Evolutionary conservation across 2,888 invertebrate species (phyloP), one percentile per base, ranked within the genome.

Genomic region (Entomobrya multifasciata): DNA sequence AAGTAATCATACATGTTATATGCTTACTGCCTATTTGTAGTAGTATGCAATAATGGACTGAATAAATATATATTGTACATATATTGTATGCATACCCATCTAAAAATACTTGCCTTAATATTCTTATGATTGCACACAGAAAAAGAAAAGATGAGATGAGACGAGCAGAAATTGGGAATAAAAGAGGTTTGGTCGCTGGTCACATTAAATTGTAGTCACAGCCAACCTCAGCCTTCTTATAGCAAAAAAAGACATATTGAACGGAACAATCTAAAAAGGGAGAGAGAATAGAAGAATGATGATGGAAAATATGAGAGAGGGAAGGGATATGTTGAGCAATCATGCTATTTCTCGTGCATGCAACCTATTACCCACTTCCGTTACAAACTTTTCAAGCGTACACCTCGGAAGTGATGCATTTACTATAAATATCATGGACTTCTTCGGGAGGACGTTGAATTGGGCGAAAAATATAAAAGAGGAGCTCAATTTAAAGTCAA

Each of bases 401-500:
- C 89, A 90, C 90, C 90, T 90, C 90, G 91, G 91, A 91, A 91
- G 90, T 91, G 90, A 90, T 90, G 90, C 89, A 90, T 90, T 91
- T 90, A 90, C 89, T 52, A 72, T 49, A 72, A 52, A 72, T 72
- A 72, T 72, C 49, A 52, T 49, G 72, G 25, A 30, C 72, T 47
- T 65, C 3, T 20, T n/a, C 27, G 15, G 27, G 52, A 52, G 49
- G 52, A 72, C 52, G 15, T 27, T 8, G 72, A 49, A 49, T 72
- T 72, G 27, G 25, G 47, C 72, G 25, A 72, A 72, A 47, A 49
- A 72, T 49, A n/a, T 13, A 27, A 72, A 49, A 15, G 41, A 36
- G 65, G 27, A 52, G 27, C 49, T 4, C 49, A 70, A 47, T 5
- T 36, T 36, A 4, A 36, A 36, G 36, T 36, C 36, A 25, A 49